phyloP scores from a whole-genome alignment of 2,797 vertebrate genomes.

The Pseudomugil tenellus region DNA sequence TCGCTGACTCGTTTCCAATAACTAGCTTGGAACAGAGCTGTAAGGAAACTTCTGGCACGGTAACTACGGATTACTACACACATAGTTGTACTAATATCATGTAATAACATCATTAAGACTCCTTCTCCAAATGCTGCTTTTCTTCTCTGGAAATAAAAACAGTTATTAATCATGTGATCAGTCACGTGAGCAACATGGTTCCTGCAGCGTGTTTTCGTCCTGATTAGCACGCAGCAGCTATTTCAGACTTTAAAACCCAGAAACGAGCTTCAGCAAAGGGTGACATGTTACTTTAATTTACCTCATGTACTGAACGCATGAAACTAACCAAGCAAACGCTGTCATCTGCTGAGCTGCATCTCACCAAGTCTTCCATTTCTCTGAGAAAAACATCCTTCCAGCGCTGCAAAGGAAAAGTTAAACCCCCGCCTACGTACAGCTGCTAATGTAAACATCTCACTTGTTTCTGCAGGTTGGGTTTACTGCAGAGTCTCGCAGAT shows the following conservation, averaged over 20 bases:
- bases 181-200: background rate
- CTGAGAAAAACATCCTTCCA: background rate
- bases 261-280: background rate
- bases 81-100: too few species aligned
- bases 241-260: background rate
- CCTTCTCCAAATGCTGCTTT: background rate
- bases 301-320: background rate
- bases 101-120: too few species aligned
- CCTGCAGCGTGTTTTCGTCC: background rate
- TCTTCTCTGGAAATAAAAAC: background rate
- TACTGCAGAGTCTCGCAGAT: background rate
- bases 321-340: background rate
- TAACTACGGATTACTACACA: background rate
- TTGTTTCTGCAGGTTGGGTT: background rate
- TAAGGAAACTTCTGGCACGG: background rate
- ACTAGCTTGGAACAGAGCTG: background rate
- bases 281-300: background rate
- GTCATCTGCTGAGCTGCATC: background rate
- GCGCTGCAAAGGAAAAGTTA: background rate
- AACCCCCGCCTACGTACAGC: constrained; percentile 1
- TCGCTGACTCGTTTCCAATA: background rate
- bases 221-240: background rate
- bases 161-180: background rate
- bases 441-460: constrained; percentile 1
- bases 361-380: background rate